phyloP scores from a whole-genome alignment of 2,113 vertebrate genomes.

The Micromys minutus region DNA sequence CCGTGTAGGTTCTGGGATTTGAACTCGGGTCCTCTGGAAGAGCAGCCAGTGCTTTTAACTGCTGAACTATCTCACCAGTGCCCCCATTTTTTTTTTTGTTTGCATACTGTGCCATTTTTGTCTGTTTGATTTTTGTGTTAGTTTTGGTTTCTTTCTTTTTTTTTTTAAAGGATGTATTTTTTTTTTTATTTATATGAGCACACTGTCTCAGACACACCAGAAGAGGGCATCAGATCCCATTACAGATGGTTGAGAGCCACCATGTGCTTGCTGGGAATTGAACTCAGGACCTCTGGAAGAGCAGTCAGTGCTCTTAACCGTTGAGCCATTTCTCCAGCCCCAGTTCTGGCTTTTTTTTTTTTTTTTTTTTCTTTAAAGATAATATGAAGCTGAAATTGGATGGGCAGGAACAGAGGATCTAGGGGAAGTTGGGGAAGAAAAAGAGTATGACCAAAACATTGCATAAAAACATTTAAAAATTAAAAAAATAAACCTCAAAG shows the following conservation, averaged over 20 bases:
- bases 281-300: neutral
- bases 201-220: too few species aligned
- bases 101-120: neutral
- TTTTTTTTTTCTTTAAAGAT: neutral
- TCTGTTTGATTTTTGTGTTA: neutral
- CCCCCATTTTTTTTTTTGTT: neutral
- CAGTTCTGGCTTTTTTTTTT: too few species aligned
- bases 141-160: neutral
- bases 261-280: neutral
- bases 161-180: too few species aligned
- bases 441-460: neutral
- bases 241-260: neutral
- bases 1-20: neutral
- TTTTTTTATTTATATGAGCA: too few species aligned
- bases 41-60: neutral
- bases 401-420: neutral
- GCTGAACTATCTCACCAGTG: too few species aligned
- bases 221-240: neutral
- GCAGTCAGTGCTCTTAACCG: neutral
- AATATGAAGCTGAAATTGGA: neutral
- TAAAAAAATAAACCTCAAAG: neutral
- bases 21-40: neutral
- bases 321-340: too few species aligned
- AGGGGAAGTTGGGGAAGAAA: neutral
- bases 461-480: neutral